Evolutionary conservation across 2,113 vertebrate genomes (phyloP), one percentile per base, ranked within the genome.

Genomic region (Tiliqua scincoides): DNA sequence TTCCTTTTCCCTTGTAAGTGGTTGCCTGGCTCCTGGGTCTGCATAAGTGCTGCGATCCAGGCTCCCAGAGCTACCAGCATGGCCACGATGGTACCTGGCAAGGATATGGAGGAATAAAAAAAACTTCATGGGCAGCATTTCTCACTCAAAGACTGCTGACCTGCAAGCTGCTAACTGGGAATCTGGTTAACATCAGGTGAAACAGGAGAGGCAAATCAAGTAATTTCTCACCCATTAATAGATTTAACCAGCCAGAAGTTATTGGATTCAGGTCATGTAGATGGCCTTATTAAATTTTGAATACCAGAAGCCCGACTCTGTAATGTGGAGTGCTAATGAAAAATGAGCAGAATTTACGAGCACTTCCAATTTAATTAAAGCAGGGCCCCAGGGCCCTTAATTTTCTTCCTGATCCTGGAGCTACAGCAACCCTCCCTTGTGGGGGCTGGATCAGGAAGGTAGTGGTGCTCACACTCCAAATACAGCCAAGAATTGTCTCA

Each of bases 131-230:
- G 48, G 59, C 74, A 17, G 27, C 83, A 84, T 2, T 62, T 3
- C 0, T 70, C 43, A 71, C 20, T 81, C 88, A 2, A 21, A 83
- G 62, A 48, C 27, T 32, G 54, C 17, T 48, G 35, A 54, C 35
- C 83, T 61, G 79, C 35, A 23, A 83, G 35, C 67, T 0, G n/a
- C 27, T 52, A 65, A 27, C 76, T 84, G 62, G 30, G 79, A 91
- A 82, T 84, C 68, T 70, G 84, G 35, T 82, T 77, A 17, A 70
- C 2, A 79, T 85, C 91, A 88, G 86, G 65, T 25, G 57, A 84
- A 89, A 88, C 61, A 78, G 48, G 54, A 77, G 82, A 85, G 63
- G 4, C 86, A 84, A 87, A 91, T 84, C 14, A 82, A 93, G 89
- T 17, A 43, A 90, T 86, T 89, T 87, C 83, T 86, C 87, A 89